Evolutionary conservation across 2,888 invertebrate species (phyloP).

Genomic region (Ornithoptera alexandrae): DNA sequence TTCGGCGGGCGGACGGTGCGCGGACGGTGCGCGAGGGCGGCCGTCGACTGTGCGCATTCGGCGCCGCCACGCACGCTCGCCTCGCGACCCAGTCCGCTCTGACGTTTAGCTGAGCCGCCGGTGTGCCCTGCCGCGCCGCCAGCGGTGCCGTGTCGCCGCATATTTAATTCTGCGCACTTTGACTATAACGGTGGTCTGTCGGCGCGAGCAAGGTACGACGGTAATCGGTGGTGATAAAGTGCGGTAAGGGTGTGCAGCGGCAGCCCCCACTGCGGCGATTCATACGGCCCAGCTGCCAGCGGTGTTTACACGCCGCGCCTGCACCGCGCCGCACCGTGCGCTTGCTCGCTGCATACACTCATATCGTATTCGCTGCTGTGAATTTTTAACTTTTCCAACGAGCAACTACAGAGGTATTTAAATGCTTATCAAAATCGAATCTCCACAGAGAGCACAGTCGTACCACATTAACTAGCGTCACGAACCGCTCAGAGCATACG

Average conservation of each 20-base stretch:
- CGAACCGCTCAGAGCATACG: slow-evolving; percentile 69
- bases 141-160: slow-evolving; percentile 52
- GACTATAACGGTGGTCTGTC: slow-evolving; percentile 37
- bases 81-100: slow-evolving; percentile 76
- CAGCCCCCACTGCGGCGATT: slow-evolving; percentile 41
- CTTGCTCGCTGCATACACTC: slow-evolving; percentile 64
- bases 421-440: slow-evolving; percentile 67
- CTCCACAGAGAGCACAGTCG: slow-evolving; percentile 64
- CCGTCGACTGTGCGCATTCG: slow-evolving; percentile 64
- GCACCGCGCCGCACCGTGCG: slow-evolving; percentile 48
- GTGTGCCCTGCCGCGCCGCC: slow-evolving; percentile 59
- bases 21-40: slow-evolving; percentile 52
- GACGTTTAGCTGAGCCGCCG: slow-evolving; percentile 72
- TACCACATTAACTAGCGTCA: slow-evolving; percentile 71
- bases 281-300: slow-evolving; percentile 61
- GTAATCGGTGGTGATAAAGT: slow-evolving; percentile 36
- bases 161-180: slow-evolving; percentile 64
- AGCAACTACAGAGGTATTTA: slow-evolving; percentile 72
- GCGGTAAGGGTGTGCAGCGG: slow-evolving; percentile 40
- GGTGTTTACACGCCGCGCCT: slow-evolving; percentile 72
- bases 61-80: slow-evolving; percentile 67
- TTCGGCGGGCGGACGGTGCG: slow-evolving; percentile 64
- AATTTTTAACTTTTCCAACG: slow-evolving; percentile 73
- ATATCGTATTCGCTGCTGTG: slow-evolving; percentile 75
- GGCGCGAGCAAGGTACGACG: slow-evolving; percentile 38